Percentiles rank a stretch among this genome's conserved stretches.
Conservation (phyloP, 2,797 vertebrate genomes). For the Acipenser transmontanus region DNA sequence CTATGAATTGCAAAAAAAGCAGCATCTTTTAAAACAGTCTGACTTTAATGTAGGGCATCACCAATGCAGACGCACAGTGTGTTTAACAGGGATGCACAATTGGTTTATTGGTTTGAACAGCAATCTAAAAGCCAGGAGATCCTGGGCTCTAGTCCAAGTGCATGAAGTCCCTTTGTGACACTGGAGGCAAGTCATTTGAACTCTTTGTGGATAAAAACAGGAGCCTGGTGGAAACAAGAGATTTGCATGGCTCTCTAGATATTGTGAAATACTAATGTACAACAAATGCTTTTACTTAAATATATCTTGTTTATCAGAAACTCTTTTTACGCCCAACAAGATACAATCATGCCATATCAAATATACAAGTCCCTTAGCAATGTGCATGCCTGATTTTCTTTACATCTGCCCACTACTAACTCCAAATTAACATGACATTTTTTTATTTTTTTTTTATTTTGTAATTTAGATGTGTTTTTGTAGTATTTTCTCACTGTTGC, state of each 20-base stretch:
- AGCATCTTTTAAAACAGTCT: slow-evolving; percentile 4
- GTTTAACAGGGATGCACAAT: not conserved
- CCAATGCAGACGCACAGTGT: not conserved
- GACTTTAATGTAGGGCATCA: slow-evolving; percentile 11
- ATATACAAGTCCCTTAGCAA: slow-evolving; percentile 5
- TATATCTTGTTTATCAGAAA: not conserved
- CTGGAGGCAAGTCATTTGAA: not conserved
- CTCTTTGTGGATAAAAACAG: slow-evolving; percentile 7
- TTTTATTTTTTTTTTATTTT: slow-evolving; percentile 5
- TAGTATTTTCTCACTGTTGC: not conserved
- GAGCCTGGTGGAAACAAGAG: not conserved
- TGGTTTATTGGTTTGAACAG: not conserved
- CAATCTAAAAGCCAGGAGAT: not conserved
- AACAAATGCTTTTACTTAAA: no score
- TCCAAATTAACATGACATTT: not conserved
- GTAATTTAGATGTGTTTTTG: not conserved
- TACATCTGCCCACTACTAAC: not conserved
- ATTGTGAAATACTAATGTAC: no score
- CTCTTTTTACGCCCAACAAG: not conserved
- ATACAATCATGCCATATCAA: slow-evolving; percentile 1
- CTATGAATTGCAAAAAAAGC: slow-evolving; percentile 1
- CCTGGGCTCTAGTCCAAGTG: not conserved
- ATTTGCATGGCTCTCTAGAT: not conserved
- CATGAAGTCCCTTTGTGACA: not conserved
- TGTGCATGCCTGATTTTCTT: not conserved